Percentiles rank a stretch among this genome's conserved stretches.
Evolutionary conservation across 2,888 invertebrate species (phyloP).

Genomic region (Nysson spinosus): DNA sequence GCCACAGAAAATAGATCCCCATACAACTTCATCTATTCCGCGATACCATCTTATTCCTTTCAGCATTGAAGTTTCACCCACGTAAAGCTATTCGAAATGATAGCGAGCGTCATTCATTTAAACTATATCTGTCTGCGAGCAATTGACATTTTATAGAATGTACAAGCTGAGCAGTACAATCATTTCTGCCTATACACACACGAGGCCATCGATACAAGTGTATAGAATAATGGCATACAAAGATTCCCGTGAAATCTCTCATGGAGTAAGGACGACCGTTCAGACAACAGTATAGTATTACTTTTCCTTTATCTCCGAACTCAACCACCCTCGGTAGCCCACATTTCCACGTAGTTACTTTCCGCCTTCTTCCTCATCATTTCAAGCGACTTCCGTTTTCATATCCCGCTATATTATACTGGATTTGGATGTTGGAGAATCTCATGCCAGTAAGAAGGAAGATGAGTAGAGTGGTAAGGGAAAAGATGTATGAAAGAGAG

Average conservation of each 20-base stretch:
- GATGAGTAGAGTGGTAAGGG: slow-evolving; percentile 4
- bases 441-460: slow-evolving; percentile 1
- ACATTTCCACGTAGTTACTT: slow-evolving; percentile 6
- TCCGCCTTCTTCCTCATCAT: slow-evolving; percentile 18
- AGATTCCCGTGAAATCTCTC: slow-evolving; percentile 32
- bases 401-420: slow-evolving; percentile 29
- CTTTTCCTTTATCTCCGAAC: slow-evolving; percentile 44
- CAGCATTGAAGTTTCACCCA: not conserved
- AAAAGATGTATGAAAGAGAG: slow-evolving; percentile 23
- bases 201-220: slow-evolving; percentile 10
- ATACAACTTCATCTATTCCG: not conserved
- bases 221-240: slow-evolving; percentile 37
- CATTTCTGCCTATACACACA: slow-evolving; percentile 2
- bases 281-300: slow-evolving; percentile 45
- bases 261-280: slow-evolving; percentile 35
- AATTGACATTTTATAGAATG: slow-evolving; percentile 15
- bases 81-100: not conserved
- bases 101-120: slow-evolving; percentile 13
- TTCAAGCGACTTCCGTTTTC: slow-evolving; percentile 23
- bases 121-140: slow-evolving; percentile 11
- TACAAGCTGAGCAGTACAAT: slow-evolving; percentile 4
- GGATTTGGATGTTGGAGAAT: slow-evolving; percentile 40
- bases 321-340: not conserved
- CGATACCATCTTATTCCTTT: not conserved
- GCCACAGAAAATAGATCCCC: not conserved